Base-by-base conservation (phyloP, 2,797 vertebrate genomes). In the Phrynocephalus forsythii region DNA sequence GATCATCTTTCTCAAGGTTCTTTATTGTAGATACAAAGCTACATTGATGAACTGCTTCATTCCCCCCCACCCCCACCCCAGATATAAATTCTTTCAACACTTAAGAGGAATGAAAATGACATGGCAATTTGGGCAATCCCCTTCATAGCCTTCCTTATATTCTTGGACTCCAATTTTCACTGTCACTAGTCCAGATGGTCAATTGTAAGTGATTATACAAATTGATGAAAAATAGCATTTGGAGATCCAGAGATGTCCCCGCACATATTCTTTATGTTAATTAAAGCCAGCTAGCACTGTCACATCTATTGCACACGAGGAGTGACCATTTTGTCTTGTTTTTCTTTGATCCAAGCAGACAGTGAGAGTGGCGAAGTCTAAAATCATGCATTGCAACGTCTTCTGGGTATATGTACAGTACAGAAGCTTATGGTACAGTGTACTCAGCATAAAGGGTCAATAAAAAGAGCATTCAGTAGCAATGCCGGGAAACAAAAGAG, bases 381-480 rank as follows among this genome's bases (percentile, higher is more conserved):
- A 88, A 88, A 33, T 13, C 60, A 8, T 75, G 69, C 68, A 75
- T 85, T 88, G 81, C 18, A 16, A n/a, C 33, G 28, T 67, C 60
- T 81, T 60, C 20, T 68, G 60, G 38, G 15, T 85, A 44, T 76
- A 76, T 71, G 56, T 81, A 44, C 24, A 67, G 22, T 80, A 85
- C 18, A 73, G 9, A 76, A 85, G 16, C 83, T 48, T 56, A 75
- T 67, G 22, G 63, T 69, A 44, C n/a, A n/a, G 18, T 68, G 48
- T 69, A 82, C 71, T 68, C 48, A 2, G 77, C 60, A 77, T n/a
- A 77, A 67, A 7, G 81, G 83, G 77, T 76, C 83, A 44, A 85
- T 88, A 68, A 82, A 56, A 56, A n/a, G 60, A 88, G 26, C 60
- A 30, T 85, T 88, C 78, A 81, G 52, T 88, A 63, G 84, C 48